These are phyloP conservation scores for Chironomus tentans DNA, from an alignment of 2,888 invertebrate species.

Conservation along the genomic window DNA sequence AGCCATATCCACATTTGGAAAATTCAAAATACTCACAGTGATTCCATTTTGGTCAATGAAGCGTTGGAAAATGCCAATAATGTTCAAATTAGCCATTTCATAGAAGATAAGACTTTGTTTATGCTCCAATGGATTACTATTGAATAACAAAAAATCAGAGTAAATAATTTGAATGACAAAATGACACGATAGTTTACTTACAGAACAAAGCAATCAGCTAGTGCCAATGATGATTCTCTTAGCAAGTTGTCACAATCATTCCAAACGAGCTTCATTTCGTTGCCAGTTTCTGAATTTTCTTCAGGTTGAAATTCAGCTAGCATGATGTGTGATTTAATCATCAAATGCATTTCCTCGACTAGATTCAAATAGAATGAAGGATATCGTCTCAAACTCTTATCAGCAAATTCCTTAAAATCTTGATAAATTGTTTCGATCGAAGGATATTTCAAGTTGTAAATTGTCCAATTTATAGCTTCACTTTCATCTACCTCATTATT, in stretches of 20 bases:
- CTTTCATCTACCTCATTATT: neutral
- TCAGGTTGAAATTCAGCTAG: neutral
- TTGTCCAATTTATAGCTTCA: constrained; percentile 48
- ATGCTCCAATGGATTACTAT: neutral
- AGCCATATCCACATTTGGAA: too few relatives aligned
- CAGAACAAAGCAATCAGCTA: constrained; percentile 7
- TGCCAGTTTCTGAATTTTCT: constrained; percentile 16
- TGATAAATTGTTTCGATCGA: constrained; percentile 54
- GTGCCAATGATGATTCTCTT: neutral
- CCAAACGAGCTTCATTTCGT: neutral
- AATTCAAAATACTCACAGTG: neutral
- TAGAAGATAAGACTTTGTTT: neutral
- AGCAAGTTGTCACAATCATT: neutral
- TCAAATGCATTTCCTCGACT: constrained; percentile 62
- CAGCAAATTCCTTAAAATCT: constrained; percentile 60
- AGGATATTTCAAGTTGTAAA: constrained; percentile 62
- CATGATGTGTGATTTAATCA: constrained; percentile 43
- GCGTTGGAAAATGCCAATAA: constrained; percentile 12
- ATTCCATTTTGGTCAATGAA: constrained; percentile 10
- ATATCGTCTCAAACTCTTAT: constrained; percentile 52
- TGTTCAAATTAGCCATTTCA: constrained; percentile 7
- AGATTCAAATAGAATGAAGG: constrained; percentile 61
- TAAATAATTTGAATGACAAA: neutral
- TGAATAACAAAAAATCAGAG: neutral
- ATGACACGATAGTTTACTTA: neutral